A percentile compares a stretch with the other conserved stretches of the same genome.
These are phyloP conservation scores for Nycticebus coucang DNA, from an alignment of 2,113 vertebrate species.

Conservation along the genomic window DNA sequence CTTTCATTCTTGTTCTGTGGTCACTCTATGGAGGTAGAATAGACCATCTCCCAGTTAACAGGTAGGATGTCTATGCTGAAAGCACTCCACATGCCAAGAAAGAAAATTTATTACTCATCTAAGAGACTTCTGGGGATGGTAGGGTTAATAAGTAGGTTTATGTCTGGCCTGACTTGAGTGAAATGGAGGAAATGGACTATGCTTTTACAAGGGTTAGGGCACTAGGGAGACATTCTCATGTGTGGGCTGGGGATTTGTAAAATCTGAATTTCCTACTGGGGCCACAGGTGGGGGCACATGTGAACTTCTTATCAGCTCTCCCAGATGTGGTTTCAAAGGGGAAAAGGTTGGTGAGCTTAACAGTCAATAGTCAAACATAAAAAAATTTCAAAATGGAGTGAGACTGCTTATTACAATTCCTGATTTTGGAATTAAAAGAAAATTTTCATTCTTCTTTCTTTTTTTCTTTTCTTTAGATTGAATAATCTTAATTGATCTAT, in stretches of 20 bases:
- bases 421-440: conserved; percentile 4
- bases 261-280: neutral
- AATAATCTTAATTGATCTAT: neutral
- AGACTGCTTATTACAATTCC: neutral
- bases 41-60: neutral
- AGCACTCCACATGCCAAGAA: neutral
- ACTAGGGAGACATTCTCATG: neutral
- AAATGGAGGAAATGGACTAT: neutral
- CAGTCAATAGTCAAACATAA: neutral
- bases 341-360: neutral
- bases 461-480: conserved; percentile 1
- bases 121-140: neutral
- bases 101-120: neutral
- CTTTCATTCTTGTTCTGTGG: conserved; percentile 25
- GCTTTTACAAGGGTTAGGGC: neutral
- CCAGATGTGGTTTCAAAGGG: neutral
- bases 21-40: neutral
- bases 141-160: neutral
- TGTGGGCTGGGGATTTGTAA: neutral
- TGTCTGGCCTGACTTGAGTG: neutral
- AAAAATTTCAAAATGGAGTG: neutral
- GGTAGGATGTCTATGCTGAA: neutral
- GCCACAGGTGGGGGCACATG: neutral
- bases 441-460: neutral
- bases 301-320: neutral